Percentiles rank a stretch among this genome's conserved stretches.
phyloP scores from a whole-genome alignment of 2,113 vertebrate species.

The Paedocypris sp. region DNA sequence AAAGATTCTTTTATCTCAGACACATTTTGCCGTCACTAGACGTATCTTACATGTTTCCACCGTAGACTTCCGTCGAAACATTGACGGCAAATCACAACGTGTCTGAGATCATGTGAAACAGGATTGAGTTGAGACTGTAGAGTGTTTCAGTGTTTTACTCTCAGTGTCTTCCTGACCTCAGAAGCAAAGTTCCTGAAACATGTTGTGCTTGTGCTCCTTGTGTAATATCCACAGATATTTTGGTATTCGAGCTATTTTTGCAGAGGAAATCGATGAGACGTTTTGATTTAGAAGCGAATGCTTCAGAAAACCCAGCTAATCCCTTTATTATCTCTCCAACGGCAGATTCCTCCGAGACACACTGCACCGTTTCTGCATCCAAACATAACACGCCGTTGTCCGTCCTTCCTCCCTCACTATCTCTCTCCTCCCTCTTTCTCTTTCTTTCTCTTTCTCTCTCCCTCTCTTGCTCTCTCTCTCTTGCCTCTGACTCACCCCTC shows the following conservation, averaged over 20 bases:
- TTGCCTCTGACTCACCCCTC: too few species aligned
- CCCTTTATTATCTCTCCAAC: slow-evolving; percentile 89
- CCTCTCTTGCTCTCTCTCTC: slow-evolving; percentile 7
- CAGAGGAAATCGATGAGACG: slow-evolving; percentile 92
- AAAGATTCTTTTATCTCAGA: too few species aligned
- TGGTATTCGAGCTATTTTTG: slow-evolving; percentile 69
- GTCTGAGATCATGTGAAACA: too few species aligned
- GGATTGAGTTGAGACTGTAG: neutral
- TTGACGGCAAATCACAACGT: too few species aligned
- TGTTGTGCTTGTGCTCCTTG: slow-evolving; percentile 38
- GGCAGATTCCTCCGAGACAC: slow-evolving; percentile 74
- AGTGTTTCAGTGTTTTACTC: neutral
- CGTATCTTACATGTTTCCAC: too few species aligned
- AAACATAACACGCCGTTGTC: slow-evolving; percentile 77
- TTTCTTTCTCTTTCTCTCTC: neutral
- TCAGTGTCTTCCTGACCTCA: slow-evolving; percentile 18
- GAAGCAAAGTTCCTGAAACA: slow-evolving; percentile 4
- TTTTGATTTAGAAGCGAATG: slow-evolving; percentile 83
- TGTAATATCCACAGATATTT: slow-evolving; percentile 84
- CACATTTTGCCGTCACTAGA: too few species aligned
- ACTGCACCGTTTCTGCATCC: slow-evolving; percentile 67
- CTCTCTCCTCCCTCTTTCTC: slow-evolving; percentile 27
- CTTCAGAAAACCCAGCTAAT: slow-evolving; percentile 80
- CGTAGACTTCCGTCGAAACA: too few species aligned
- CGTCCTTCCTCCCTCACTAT: too few species aligned